Base-by-base conservation (phyloP, 2,113 vertebrate genomes). In the Oceanites oceanicus region DNA sequence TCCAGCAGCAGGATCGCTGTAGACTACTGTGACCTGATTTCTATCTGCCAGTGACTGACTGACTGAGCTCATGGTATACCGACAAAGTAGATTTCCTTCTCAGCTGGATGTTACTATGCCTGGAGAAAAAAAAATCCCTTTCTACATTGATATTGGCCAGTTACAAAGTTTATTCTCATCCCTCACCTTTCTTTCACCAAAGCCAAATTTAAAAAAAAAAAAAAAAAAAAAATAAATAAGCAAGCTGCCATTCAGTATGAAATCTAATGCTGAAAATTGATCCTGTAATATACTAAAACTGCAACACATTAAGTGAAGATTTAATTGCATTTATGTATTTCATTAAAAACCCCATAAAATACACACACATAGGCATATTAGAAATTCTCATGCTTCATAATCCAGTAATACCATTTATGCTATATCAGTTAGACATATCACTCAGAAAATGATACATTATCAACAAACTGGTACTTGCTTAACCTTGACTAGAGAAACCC, bases 11-110 rank as follows among this genome's bases (percentile, higher is more conserved):
- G 83, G 92, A 87, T 62, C 0, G 0, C 80, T 87, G 53, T 56
- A 94, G 88, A 95, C 89, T 73, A 65, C 86, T 89, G 92, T 87
- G 95, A 88, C 58, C 83, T 89, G 76, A 11, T 89, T 96, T 95
- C 26, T 59, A 81, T 44, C 76, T 79, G 73, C 83, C 47, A 56
- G 55, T 56, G 73, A 45, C 73, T 90, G 65, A 30, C 73, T 76
- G 59, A 49, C 77, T 95, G 38, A 61, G 84, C 66, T 96, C 44
- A 16, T 30, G 40, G 18, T 75, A 38, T 76, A 73, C 58, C 2
- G 12, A 78, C 16, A 76, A 94, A 93, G 62, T 38, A 79, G 81
- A 90, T 93, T 88, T 96, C 36, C 38, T 75, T 94, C 76, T 66
- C 92, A 85, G 80, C 77, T 79, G 89, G 62, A 68, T 68, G 73